Conservation (phyloP, 2,113 vertebrate species). For the Esox niger region DNA sequence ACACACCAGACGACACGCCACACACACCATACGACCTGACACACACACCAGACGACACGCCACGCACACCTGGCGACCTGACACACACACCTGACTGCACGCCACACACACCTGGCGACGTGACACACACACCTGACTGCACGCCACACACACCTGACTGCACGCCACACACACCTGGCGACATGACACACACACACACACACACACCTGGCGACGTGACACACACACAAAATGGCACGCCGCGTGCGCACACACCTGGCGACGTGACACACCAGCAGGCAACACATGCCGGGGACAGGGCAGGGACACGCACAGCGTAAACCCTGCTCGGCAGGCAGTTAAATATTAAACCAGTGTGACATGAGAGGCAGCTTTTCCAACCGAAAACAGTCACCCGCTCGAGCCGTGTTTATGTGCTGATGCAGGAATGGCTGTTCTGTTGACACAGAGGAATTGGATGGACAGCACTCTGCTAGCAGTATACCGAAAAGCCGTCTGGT, state of each 20-base stretch:
- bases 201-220: constrained; percentile 24
- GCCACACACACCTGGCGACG: constrained; percentile 24
- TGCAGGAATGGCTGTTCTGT: too few relatives aligned
- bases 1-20: constrained; percentile 48
- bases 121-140: constrained; percentile 42
- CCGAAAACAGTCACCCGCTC: too few relatives aligned
- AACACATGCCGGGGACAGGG: neutral
- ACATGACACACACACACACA: constrained; percentile 36
- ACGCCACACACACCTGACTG: constrained; percentile 29
- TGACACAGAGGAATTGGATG: too few relatives aligned
- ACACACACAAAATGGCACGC: too few relatives aligned
- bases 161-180: constrained; percentile 25
- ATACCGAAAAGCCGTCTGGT: too few relatives aligned
- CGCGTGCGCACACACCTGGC: too few relatives aligned
- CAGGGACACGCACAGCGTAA: constrained; percentile 13
- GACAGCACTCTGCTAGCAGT: too few relatives aligned
- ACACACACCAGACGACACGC: constrained; percentile 48
- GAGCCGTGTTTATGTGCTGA: too few relatives aligned
- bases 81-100: constrained; percentile 17
- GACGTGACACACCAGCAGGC: too few relatives aligned
- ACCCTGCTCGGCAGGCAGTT: neutral
- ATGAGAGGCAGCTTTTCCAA: neutral
- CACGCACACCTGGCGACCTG: constrained; percentile 24
- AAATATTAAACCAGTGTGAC: constrained; percentile 27
- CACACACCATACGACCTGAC: constrained; percentile 21